Evolutionary conservation across 2,797 vertebrate species (phyloP), one percentile per base, ranked within the genome.

Genomic region (Labroides dimidiatus): DNA sequence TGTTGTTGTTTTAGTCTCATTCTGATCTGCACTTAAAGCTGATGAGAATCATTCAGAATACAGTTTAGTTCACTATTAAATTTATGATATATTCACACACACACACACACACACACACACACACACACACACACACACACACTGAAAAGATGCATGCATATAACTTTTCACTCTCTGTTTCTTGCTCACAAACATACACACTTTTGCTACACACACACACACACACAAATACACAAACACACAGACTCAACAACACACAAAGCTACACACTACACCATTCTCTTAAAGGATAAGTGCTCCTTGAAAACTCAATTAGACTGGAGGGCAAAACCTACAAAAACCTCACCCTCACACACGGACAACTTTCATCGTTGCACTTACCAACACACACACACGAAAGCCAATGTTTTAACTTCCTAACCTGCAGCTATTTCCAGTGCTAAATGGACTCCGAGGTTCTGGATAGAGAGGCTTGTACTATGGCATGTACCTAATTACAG

Each of bases 221-320:
- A 69, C 47, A 69, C 59, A 63, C 52, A 19, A n/a, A n/a, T n/a
- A n/a, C 44, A 45, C 24, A 47, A 11, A 23, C 23, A 76, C 43
- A 52, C 53, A 64, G 19, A 50, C 57, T 56, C 43, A 66, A 23
- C 62, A 21, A 55, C 24, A 56, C 56, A 60, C 21, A 60, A 24
- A 23, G 56, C 47, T 50, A 69, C 48, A 70, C 61, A 64, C 53
- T 2, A 19, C 45, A 60, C 52, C 53, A 44, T 77, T 81, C 76
- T 81, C 67, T 84, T 72, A 86, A 85, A 89, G 78, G 80, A 89
- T 87, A 87, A 75, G 62, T 72, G 78, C 85, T 89, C 88, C 85
- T 90, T 89, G 80, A 88, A 89, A 90, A 89, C 78, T 73, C 87
- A 86, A 88, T 90, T 90, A 89, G 82, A 88, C 88, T 88, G 15